phyloP scores from a whole-genome alignment of 2,113 vertebrate genomes.

The Reinhardtius hippoglossoides region DNA sequence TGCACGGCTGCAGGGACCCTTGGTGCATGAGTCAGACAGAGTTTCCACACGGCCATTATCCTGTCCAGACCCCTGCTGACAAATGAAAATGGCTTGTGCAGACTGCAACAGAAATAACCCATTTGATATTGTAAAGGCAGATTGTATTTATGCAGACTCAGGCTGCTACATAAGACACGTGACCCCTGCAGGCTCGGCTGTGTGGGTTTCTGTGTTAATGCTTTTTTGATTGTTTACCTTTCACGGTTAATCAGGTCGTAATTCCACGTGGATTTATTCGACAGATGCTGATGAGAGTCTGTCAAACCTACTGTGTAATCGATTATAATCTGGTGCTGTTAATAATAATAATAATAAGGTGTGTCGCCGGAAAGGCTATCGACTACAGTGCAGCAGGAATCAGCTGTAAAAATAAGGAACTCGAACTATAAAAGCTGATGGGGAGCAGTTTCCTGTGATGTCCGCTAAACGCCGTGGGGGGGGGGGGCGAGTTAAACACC shows the following conservation, averaged over 20 bases:
- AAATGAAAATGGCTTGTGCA: slow-evolving; percentile 55
- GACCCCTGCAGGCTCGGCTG: neutral
- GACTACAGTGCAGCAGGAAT: slow-evolving; percentile 30
- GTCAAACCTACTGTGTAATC: neutral
- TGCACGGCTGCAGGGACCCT: slow-evolving; percentile 29
- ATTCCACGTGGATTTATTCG: neutral
- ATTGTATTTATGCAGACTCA: slow-evolving; percentile 48
- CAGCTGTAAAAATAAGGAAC: slow-evolving; percentile 50
- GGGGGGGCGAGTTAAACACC: slow-evolving; percentile 21
- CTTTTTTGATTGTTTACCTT: slow-evolving; percentile 22
- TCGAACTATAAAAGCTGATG: slow-evolving; percentile 21
- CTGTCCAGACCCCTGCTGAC: slow-evolving; percentile 48
- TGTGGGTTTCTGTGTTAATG: neutral
- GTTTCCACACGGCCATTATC: slow-evolving; percentile 56
- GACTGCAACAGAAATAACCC: slow-evolving; percentile 38
- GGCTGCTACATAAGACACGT: slow-evolving; percentile 29
- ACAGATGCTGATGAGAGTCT: slow-evolving; percentile 11
- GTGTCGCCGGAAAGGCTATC: neutral
- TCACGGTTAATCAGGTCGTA: slow-evolving; percentile 4
- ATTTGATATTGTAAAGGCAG: slow-evolving; percentile 17
- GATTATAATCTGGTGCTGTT: neutral
- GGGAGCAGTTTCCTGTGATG: slow-evolving; percentile 42
- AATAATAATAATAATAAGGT: no score
- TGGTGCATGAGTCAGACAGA: slow-evolving; percentile 49
- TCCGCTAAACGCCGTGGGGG: neutral